Evolutionary conservation across 2,797 vertebrate species (phyloP), one percentile per base, ranked within the genome.

Genomic region (Paramormyrops hopkinsi): DNA sequence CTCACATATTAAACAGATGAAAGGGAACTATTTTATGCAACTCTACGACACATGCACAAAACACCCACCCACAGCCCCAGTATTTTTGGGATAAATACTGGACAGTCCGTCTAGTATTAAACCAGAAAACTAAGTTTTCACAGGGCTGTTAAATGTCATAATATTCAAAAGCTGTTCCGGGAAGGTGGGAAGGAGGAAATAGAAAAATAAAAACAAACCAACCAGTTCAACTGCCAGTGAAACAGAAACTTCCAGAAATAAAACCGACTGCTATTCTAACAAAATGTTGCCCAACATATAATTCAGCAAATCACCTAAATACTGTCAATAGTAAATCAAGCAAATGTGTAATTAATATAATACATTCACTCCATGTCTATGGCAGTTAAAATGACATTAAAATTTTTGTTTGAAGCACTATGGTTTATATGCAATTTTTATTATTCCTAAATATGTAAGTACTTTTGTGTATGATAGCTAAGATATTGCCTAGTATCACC

Each of bases 21-120:
- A 85, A 85, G n/a, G 4, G n/a, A 85, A 29, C 76, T 82, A 82
- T 82, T 82, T 82, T 85, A 85, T 85, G 83, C n/a, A 48, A 50
- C 11, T 85, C 48, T 51, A 85, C 83, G 9, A 85, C 6, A 46
- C 79, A 12, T 50, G 11, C 48, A 85, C 22, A 85, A 85, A 85
- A 85, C 44, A 25, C n/a, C 83, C 83, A 85, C 44, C 25, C 9
- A 85, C 83, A 85, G 46, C 22, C 8, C 48, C n/a, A 48, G 9
- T 48, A 50, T 22, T 29, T 85, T 51, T 53, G 12, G 12, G 51
- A 54, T 50, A 29, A 53, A 86, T 51, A 29, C 12, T 86, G 25
- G 25, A 29, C 46, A 86, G 5, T 25, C 25, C 2, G 3, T 50
- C 48, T 53, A 29, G 50, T 86, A 53, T 86, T 86, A 25, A 54